Base-by-base conservation (phyloP, 1,140 invertebrate species). In the Colletes latitarsis region DNA sequence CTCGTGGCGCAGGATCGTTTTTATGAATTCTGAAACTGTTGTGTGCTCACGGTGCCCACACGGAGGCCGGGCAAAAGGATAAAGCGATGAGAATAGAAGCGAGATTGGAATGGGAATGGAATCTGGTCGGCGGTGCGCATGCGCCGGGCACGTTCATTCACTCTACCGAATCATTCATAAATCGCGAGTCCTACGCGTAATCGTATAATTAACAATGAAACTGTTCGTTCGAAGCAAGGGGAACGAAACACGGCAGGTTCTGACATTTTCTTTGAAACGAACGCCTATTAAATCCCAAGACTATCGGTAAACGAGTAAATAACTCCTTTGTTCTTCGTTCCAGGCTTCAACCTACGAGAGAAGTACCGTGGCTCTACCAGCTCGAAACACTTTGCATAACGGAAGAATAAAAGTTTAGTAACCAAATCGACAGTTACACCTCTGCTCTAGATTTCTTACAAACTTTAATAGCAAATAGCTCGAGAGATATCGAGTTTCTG, bases 61-160 rank as follows among this genome's bases (percentile, higher is more conserved):
- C 58, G 39, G 55, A 71, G 67, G 67, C 55, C n/a, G 21, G 43
- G 77, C 55, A 62, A 77, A 83, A 69, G 77, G 73, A 70, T 87
- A 79, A 86, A 72, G 64, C 70, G 80, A 68, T 68, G 62, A 72
- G 84, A 77, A 83, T 86, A 82, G 75, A 60, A 73, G 55, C 62
- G 76, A 62, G 58, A 79, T 85, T 39, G 55, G 84, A 82, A 86
- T 82, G 75, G 67, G 76, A 86, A 86, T 86, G 84, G 84, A 86
- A 86, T 86, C 57, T 68, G 80, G 49, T 39, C 46, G 52, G 8
- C 12, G 4, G 6, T 2, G 17, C 58, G 72, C 69, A 76, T 81
- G 77, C 85, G 81, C 76, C 72, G 41, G 30, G 43, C 79, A 58
- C 62, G 81, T 87, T 87, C 85, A 87, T 87, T 86, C 84, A 86